Evolutionary conservation across 1,140 invertebrate genomes (phyloP), one percentile per base, ranked within the genome.

Genomic region (Odontomachus brunneus): DNA sequence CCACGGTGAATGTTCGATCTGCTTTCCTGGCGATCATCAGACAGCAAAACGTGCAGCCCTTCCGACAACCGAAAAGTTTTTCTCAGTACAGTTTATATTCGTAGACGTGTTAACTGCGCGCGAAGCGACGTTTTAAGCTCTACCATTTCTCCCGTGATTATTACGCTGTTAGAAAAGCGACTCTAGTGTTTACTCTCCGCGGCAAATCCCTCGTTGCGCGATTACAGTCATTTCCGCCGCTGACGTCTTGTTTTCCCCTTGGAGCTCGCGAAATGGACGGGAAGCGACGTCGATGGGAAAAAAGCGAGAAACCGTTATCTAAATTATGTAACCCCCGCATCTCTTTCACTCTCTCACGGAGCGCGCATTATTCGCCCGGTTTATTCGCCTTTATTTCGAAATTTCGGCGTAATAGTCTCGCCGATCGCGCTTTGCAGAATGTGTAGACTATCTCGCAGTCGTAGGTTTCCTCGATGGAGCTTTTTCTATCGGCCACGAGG

Each of bases 401-500:
- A 85, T 86, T 86, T 86, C 55, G 71, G 38, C 26, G 14, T 33
- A 60, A 48, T 74, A 85, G 72, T 81, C 29, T 5, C 65, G 24
- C 44, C 26, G 38, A 24, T 9, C 17, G 14, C 11, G 44, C 29
- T 33, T 5, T 9, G 29, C 14, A 38, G n/a, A 78, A 84, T 26
- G 55, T 59, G 85, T 87, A 67, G 60, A 87, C 84, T 86, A 84
- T 86, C 44, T 33, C 48, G 33, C 67, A n/a, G n/a, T 67, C 71
- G 38, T 44, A 44, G 19, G 71, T 75, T 83, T 76, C 65, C 67
- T 14, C 72, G n/a, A 22, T 66, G 11, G 29, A 22, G 53, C 29
- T 87, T 87, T 87, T 67, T 73, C 73, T 69, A 33, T 66, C 14
- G 19, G 9, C 51, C 22, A 19, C n/a, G 71, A 60, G 29, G 29